Base-by-base conservation (phyloP, 2,888 invertebrate genomes). In the Neoascia interrupta region DNA sequence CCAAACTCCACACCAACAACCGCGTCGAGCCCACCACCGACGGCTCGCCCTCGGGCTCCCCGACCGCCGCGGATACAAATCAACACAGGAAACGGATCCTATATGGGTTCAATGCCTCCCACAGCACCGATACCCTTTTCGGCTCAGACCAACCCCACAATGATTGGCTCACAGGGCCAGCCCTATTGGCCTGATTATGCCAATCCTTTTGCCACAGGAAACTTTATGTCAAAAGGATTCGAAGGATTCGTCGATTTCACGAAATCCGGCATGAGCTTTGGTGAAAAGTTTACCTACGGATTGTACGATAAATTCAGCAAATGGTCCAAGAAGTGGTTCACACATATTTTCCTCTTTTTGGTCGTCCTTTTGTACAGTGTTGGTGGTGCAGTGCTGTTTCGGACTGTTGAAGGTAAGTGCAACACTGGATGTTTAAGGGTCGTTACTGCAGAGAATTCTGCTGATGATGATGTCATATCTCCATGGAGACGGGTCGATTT, bases 301-400 rank as follows among this genome's bases (percentile, higher is more conserved):
- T 89, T 95, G 76, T 95, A 95, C 86, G 93, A 93, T 81, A 95
- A 94, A 90, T 90, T 96, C 80, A 92, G 94, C 84, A 89, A 92
- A 61, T 92, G 93, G 90, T 96, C 96, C 1, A 93, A 92, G 84
- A 92, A 92, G 85, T 96, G 96, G 96, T 96, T 97, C 86, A 96
- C 96, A 34, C 96, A 97, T 88, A 92, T 96, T 75, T 96, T 96
- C 87, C 91, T 97, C 84, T 92, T 94, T 83, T 86, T 95, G 83
- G 92, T 96, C 83, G 91, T 97, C 74, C 89, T 93, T 60, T 87
- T 93, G 58, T 97, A 96, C 87, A 96, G 94, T 84, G 90, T 94
- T 70, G 92, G 94, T 23, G 97, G 97, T 21, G 97, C 96, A 1
- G 89, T 92, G 45, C 89, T 96, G 26, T 97, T 97, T 87, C 91